Evolutionary conservation across 2,888 invertebrate genomes (phyloP).

Genomic region (Microctonus hyperodae): DNA sequence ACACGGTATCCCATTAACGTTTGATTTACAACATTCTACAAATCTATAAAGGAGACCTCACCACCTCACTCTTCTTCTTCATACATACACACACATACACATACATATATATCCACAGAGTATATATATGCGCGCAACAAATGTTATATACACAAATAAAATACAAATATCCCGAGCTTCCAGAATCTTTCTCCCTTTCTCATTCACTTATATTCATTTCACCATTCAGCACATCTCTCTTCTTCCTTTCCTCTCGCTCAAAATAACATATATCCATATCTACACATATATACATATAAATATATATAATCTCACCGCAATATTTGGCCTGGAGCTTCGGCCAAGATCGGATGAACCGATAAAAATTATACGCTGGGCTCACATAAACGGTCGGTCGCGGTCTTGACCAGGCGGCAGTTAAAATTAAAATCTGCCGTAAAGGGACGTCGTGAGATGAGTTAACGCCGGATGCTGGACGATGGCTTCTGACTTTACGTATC

Average conservation of each 20-base stretch:
- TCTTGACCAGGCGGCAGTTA: constrained; percentile 52
- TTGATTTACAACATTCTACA: constrained; percentile 63
- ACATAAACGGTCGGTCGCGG: constrained; percentile 51
- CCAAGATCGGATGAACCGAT: constrained; percentile 59
- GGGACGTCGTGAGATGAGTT: constrained; percentile 51
- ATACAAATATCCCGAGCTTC: constrained; percentile 21
- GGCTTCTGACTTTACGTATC: constrained; percentile 36
- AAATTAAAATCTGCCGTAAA: constrained; percentile 60
- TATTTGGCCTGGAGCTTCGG: constrained; percentile 50
- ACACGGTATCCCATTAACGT: constrained; percentile 61
- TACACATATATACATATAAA: constrained; percentile 8
- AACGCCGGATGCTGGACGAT: constrained; percentile 39
- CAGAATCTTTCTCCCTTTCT: constrained; percentile 22
- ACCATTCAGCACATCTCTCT: constrained; percentile 28
- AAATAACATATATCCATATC: too few species aligned
- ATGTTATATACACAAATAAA: not conserved
- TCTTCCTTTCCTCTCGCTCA: constrained; percentile 16
- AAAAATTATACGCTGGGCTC: constrained; percentile 59
- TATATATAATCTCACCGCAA: constrained; percentile 36
- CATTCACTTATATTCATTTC: constrained; percentile 16
- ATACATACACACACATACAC: not conserved
- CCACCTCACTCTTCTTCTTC: constrained; percentile 35
- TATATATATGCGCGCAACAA: not conserved
- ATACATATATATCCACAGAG: not conserved
- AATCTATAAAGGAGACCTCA: constrained; percentile 60